A percentile compares a stretch with the other conserved stretches of the same genome.
Evolutionary conservation across 2,797 vertebrate genomes (phyloP).

Genomic region (Gymnodraco acuticeps): DNA sequence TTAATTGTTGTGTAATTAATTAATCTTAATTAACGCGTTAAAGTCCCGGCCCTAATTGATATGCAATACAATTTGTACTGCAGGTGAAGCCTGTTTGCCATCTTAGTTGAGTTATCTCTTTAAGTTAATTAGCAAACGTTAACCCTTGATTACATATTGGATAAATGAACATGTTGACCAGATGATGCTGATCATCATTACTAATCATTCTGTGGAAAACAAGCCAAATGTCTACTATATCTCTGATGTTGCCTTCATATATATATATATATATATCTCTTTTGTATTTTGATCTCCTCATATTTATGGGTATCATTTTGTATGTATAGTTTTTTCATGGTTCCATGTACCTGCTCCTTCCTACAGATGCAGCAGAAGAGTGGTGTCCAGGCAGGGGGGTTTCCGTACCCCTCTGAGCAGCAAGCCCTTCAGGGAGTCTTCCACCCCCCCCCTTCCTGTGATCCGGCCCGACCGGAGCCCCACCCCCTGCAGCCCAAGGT

Average conservation of each 20-base stretch:
- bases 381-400: constrained; percentile 58
- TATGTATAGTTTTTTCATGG: neutral
- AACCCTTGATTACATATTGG: neutral
- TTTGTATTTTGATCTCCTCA: too few relatives aligned
- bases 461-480: constrained; percentile 79
- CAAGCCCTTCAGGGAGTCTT: constrained; percentile 81
- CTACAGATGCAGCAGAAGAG: constrained; percentile 80
- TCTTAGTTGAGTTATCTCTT: neutral
- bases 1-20: too few relatives aligned
- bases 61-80: too few relatives aligned
- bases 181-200: too few relatives aligned
- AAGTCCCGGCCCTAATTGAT: too few relatives aligned
- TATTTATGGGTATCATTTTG: neutral
- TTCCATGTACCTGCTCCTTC: too few relatives aligned
- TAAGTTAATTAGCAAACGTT: neutral
- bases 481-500: constrained; percentile 82
- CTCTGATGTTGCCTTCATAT: neutral
- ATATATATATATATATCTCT: neutral
- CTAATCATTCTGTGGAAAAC: neutral
- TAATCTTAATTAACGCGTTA: too few relatives aligned
- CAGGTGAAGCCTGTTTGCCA: too few relatives aligned
- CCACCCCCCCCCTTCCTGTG: constrained; percentile 74
- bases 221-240: neutral
- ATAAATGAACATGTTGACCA: neutral
- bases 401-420: constrained; percentile 81